Evolutionary conservation across 2,888 invertebrate species (phyloP).

Genomic region (Cantharis lateralis): DNA sequence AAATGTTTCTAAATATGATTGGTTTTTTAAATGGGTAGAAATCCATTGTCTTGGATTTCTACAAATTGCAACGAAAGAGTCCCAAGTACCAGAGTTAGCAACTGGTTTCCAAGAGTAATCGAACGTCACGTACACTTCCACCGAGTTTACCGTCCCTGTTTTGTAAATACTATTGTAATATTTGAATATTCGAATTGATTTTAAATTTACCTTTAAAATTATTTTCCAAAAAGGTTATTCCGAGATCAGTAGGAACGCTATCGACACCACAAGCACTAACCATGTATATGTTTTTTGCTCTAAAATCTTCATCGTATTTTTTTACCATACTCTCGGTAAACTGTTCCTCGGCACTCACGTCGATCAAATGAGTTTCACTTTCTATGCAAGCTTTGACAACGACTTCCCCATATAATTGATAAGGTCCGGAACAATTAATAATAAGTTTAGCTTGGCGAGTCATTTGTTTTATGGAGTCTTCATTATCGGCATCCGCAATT

Average conservation of each 20-base stretch:
- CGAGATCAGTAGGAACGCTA: slow-evolving; percentile 90
- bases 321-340: slow-evolving; percentile 62
- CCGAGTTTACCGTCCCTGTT: slow-evolving; percentile 73
- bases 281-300: slow-evolving; percentile 79
- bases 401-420: slow-evolving; percentile 82
- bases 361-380: slow-evolving; percentile 82
- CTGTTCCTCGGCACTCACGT: slow-evolving; percentile 90
- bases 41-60: slow-evolving; percentile 65
- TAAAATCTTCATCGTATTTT: slow-evolving; percentile 73
- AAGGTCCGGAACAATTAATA: slow-evolving; percentile 77
- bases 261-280: slow-evolving; percentile 94
- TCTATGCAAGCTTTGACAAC: slow-evolving; percentile 84
- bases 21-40: slow-evolving; percentile 38
- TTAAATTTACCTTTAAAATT: slow-evolving; percentile 69
- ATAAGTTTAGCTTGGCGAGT: slow-evolving; percentile 76
- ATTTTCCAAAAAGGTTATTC: slow-evolving; percentile 75
- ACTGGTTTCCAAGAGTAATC: slow-evolving; percentile 46
- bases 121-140: slow-evolving; percentile 69
- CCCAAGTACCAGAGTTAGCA: slow-evolving; percentile 89
- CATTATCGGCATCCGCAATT: slow-evolving; percentile 77
- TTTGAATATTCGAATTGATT: neutral
- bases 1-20: slow-evolving; percentile 67
- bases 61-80: slow-evolving; percentile 80
- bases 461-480: slow-evolving; percentile 79
- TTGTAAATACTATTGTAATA: neutral